Evolutionary conservation across 2,113 vertebrate genomes (phyloP), one percentile per base, ranked within the genome.

Genomic region (Orientallactaga bullata): DNA sequence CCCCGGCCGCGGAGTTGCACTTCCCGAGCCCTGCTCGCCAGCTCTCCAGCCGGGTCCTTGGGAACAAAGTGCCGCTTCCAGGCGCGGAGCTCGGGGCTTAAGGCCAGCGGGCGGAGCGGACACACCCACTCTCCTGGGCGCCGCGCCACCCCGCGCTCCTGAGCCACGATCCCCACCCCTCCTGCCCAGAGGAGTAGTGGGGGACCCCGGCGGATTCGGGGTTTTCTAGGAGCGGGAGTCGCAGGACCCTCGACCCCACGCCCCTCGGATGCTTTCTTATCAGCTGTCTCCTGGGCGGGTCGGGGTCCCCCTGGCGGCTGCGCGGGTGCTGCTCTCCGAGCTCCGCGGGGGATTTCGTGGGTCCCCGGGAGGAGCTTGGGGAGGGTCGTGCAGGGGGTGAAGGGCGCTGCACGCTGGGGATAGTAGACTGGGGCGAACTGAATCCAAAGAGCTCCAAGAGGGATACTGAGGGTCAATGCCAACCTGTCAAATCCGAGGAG

Each of bases 221-320:
- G 30, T 23, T 58, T 58, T 74, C 61, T 51, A 0, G n/a, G 85
- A 89, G 85, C 88, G 12, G 81, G 71, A 72, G 85, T 81, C 55
- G 10, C 18, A 35, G 15, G 68, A 72, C 88, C 90, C 60, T 73
- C 6, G 2, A 58, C 73, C 87, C 93, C 95, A 73, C 87, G 89
- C 91, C 96, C 94, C 94, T 91, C 13, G 0, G 21, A 3, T 16
- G 61, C 72, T 96, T 65, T 87, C 90, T 87, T 42, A 61, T 71
- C 86, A 58, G 69, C 30, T 0, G 58, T 78, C 68, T n/a, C 84
- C 85, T 0, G 82, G 79, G 73, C 10, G 60, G 93, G 96, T 71
- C 71, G 82, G 95, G 97, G 95, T 96, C 97, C 97, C 97, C 94
- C 97, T 97, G 97, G 97, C 79, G 97, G 96, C 97, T 80, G 84